Base-by-base conservation (phyloP, 2,797 vertebrate genomes). In the Heliangelus exortis region DNA sequence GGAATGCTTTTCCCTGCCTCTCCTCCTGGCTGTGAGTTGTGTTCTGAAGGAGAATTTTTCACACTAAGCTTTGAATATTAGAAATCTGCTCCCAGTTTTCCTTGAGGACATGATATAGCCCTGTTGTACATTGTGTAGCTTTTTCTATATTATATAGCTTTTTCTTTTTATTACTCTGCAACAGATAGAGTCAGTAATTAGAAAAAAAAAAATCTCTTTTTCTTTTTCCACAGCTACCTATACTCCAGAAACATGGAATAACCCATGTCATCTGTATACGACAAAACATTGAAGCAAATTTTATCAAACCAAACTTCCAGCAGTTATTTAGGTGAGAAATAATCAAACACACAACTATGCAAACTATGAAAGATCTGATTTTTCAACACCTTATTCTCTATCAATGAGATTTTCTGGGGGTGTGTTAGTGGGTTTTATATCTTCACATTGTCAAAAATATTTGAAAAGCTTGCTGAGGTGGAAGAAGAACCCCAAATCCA, bases 281-380 rank as follows among this genome's bases (percentile, higher is more conserved):
- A 89, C 99, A 99, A 98, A 99, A 99, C 97, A 99, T 99, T 66
- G 99, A 99, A 98, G 99, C 99, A 97, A 99, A 99, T 97, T 99
- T 99, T 98, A 99, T 99, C 96, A 99, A 99, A 98, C 99, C 99
- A 97, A 99, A 99, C 98, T 99, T 99, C 97, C 98, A 99, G 84
- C 98, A 99, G 84, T 98, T 98, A 96, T 99, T 99, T 98, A 99
- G 99, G 99, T 99, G 98, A 98, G 98, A 82, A 93, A 86, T 84
- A 2, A 65, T 74, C 20, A 25, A 25, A 28, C 12, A 6, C 16
- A 21, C 36, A 65, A n/a, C 22, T 36, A n/a, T n/a, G 14, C 26
- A 58, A 66, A 67, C 21, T 73, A 26, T 9, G 26, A 57, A 77
- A 31, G 15, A 4, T 69, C 19, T 74, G 87, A 25, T 5, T 61